Base-by-base conservation (phyloP, 2,797 vertebrate species). In the Capromys pilorides region DNA sequence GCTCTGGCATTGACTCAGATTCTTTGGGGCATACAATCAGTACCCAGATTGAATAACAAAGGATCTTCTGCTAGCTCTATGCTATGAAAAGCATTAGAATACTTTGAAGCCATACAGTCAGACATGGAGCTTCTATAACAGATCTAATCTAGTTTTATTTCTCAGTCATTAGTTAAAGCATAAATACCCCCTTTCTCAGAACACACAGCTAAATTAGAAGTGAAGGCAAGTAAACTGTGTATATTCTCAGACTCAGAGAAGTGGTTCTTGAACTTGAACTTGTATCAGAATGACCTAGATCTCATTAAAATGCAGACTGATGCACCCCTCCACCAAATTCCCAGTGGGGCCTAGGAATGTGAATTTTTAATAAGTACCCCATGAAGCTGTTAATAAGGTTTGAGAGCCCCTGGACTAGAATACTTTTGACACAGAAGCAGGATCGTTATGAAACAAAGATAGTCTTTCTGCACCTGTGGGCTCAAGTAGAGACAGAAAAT, bases 21-120 rank as follows among this genome's bases (percentile, higher is more conserved):
- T 54, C 62, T 45, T 28, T 33, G 85, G 31, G 45, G 45, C 88
- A 9, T 73, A 21, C 14, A 61, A 69, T 45, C 39, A 82, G 83
- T 4, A 79, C 41, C 45, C 33, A 57, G 31, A 26, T 33, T 90
- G 54, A 96, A 39, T 83, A 95, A 81, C 62, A 93, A 77, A 91
- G 4, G 16, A 80, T 45, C 24, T 66, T 66, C 33, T 84, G 75
- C 73, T 79, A 79, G 28, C 9, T 79, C 41, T 73, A 54, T 31
- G 59, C 39, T 33, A 75, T 36, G 59, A 86, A 73, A 61, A 84
- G 5, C 49, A 71, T 6, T 51, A 31, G 41, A 90, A n/a, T 41
- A 62, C 49, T 83, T 80, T 73, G 92, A 94, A 96, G 88, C 19
- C 13, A 24, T n/a, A 9, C 49, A 82, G 21, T 62, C 67, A 31